These are phyloP conservation scores for Hylaea fasciaria DNA, from an alignment of 2,888 invertebrate genomes.

Conservation along the genomic window DNA sequence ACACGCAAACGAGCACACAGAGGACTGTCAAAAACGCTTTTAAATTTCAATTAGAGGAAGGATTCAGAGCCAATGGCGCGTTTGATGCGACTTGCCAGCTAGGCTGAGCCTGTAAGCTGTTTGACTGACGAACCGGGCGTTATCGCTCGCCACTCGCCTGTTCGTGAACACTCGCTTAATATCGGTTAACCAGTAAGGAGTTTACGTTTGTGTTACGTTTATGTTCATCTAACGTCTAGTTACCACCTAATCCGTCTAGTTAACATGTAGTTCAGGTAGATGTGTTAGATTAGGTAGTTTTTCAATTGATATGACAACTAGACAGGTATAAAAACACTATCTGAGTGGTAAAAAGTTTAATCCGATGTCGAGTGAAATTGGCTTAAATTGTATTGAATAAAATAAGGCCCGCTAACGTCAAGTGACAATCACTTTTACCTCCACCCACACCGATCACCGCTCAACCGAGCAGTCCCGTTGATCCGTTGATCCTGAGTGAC, in stretches of 20 bases:
- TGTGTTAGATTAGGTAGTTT: too few species aligned
- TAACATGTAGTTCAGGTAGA: too few species aligned
- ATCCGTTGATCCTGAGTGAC: slow-evolving; percentile 71
- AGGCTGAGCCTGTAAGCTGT: slow-evolving; percentile 61
- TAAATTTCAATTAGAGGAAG: slow-evolving; percentile 69
- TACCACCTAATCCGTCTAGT: too few species aligned
- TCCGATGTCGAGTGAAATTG: too few species aligned
- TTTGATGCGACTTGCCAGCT: slow-evolving; percentile 60
- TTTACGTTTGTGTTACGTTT: too few species aligned
- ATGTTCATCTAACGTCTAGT: too few species aligned
- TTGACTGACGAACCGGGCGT: slow-evolving; percentile 55
- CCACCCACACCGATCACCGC: slow-evolving; percentile 24
- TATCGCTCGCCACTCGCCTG: slow-evolving; percentile 46
- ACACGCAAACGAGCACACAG: slow-evolving; percentile 53
- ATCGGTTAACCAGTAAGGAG: slow-evolving; percentile 31
- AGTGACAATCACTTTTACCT: slow-evolving; percentile 4
- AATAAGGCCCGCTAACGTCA: background rate
- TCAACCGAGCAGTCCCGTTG: slow-evolving; percentile 46
- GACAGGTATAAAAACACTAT: too few species aligned
- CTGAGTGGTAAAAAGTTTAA: too few species aligned
- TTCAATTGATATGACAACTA: too few species aligned
- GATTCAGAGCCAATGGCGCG: slow-evolving; percentile 64
- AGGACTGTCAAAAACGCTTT: slow-evolving; percentile 67
- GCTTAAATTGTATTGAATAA: too few species aligned
- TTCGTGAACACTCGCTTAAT: slow-evolving; percentile 41